Evolutionary conservation across 2,797 vertebrate genomes (phyloP).

Genomic region (Borostomias antarcticus): DNA sequence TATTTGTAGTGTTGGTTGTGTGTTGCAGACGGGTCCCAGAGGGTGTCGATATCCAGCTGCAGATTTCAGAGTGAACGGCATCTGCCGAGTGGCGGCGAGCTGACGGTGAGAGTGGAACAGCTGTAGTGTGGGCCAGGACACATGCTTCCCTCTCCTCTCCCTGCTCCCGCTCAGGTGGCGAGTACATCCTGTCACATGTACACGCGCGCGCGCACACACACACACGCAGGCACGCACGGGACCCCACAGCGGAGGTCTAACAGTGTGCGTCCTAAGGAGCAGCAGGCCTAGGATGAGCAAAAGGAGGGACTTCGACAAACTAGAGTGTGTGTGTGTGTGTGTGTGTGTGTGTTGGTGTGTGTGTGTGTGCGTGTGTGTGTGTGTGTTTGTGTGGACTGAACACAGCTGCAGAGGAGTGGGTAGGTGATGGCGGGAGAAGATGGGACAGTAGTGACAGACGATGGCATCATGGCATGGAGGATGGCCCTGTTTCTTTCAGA

Average conservation of each 20-base stretch:
- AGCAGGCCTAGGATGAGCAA: too few relatives aligned
- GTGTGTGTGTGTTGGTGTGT: not conserved
- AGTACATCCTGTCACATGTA: slow-evolving; percentile 21
- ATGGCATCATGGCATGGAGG: not conserved
- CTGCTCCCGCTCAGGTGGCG: not conserved
- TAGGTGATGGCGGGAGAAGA: not conserved
- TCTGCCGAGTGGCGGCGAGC: slow-evolving; percentile 37
- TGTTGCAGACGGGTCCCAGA: slow-evolving; percentile 41
- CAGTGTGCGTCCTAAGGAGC: not conserved
- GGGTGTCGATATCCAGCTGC: slow-evolving; percentile 60
- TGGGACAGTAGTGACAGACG: not conserved
- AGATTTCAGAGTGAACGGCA: slow-evolving; percentile 65
- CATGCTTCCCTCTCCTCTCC: slow-evolving; percentile 1
- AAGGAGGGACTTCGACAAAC: not conserved
- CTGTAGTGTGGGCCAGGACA: not conserved
- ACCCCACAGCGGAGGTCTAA: not conserved
- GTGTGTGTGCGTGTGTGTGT: not conserved
- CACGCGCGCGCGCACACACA: not conserved
- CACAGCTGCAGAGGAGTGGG: not conserved
- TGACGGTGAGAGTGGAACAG: not conserved
- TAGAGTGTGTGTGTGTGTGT: not conserved
- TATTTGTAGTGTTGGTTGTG: slow-evolving; percentile 18
- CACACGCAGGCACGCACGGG: not conserved
- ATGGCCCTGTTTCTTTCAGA: too few relatives aligned
- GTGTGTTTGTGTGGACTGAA: not conserved